Conservation (phyloP, 2,888 invertebrate species). For the Polymixis flavicincta region DNA sequence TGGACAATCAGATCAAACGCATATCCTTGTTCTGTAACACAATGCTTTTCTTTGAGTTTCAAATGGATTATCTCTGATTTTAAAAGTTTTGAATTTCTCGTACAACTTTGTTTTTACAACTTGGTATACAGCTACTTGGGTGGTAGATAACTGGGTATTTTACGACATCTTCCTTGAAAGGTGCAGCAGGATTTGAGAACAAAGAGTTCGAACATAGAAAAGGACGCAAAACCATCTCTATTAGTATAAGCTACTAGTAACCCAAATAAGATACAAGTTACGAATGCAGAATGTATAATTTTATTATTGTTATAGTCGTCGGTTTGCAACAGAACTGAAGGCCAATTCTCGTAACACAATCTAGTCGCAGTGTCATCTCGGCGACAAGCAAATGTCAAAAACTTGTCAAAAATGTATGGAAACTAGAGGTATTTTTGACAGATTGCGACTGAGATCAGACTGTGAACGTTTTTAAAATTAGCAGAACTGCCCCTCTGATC, state of each 20-base stretch:
- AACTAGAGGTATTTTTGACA: no score
- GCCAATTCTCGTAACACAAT: no score
- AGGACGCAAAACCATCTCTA: neutral
- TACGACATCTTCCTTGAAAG: neutral
- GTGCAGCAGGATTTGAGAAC: neutral
- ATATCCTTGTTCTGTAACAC: slow-evolving; percentile 50
- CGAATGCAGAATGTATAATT: neutral
- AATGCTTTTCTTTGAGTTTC: slow-evolving; percentile 15
- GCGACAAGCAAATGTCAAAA: no score
- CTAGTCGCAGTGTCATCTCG: no score
- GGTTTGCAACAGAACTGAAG: slow-evolving; percentile 4
- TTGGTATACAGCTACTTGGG: no score
- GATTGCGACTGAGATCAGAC: no score
- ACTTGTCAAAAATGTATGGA: no score
- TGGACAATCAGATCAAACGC: slow-evolving; percentile 73
- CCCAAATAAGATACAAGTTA: neutral
- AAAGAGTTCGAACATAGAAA: neutral
- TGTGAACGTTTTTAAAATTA: no score
- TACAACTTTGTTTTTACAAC: neutral
- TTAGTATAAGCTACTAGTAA: neutral
- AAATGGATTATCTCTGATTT: neutral
- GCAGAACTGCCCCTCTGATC: no score
- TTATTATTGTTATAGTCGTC: neutral
- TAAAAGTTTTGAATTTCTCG: neutral
- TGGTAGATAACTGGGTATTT: no score